Conservation (phyloP, 2,888 invertebrate species). For the Phalangium opilio region DNA sequence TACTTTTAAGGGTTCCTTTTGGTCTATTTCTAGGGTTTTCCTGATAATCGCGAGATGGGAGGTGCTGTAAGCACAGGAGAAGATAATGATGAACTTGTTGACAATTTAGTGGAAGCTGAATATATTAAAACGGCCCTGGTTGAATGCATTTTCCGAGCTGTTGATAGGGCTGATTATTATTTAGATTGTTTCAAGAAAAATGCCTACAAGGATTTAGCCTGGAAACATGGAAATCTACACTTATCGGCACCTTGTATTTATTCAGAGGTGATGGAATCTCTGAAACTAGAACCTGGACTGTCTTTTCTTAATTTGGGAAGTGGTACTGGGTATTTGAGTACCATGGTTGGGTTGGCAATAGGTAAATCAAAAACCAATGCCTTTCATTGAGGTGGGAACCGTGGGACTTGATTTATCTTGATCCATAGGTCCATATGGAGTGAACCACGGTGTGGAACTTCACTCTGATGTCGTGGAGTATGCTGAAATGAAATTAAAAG, state of each 20-base stretch:
- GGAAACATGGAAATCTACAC: conserved; percentile 66
- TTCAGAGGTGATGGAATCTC: conserved; percentile 66
- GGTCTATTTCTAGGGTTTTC: no score
- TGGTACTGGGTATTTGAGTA: conserved; percentile 82
- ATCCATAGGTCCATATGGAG: conserved; percentile 44
- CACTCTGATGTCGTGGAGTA: conserved; percentile 54
- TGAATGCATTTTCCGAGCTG: conserved; percentile 62
- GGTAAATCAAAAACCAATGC: conserved; percentile 39
- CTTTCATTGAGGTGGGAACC: no score
- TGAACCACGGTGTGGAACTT: conserved; percentile 72
- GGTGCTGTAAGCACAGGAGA: conserved; percentile 63
- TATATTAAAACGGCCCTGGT: conserved; percentile 51
- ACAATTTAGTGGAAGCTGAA: conserved; percentile 56
- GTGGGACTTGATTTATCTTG: no score
- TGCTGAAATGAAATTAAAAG: conserved; percentile 49
- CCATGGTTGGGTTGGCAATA: conserved; percentile 63
- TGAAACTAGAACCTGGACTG: conserved; percentile 53
- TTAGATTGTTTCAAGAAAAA: conserved; percentile 41
- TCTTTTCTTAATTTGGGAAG: conserved; percentile 79
- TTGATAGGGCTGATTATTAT: conserved; percentile 70
- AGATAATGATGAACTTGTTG: conserved; percentile 68
- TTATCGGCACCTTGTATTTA: conserved; percentile 81
- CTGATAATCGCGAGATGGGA: conserved; percentile 43
- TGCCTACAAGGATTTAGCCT: conserved; percentile 69
- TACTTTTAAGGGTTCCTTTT: no score